Percentiles rank a stretch among this genome's conserved stretches.
These are phyloP conservation scores for Chrysomallon squamiferum DNA, from an alignment of 1,140 invertebrate species.

Conservation along the genomic window DNA sequence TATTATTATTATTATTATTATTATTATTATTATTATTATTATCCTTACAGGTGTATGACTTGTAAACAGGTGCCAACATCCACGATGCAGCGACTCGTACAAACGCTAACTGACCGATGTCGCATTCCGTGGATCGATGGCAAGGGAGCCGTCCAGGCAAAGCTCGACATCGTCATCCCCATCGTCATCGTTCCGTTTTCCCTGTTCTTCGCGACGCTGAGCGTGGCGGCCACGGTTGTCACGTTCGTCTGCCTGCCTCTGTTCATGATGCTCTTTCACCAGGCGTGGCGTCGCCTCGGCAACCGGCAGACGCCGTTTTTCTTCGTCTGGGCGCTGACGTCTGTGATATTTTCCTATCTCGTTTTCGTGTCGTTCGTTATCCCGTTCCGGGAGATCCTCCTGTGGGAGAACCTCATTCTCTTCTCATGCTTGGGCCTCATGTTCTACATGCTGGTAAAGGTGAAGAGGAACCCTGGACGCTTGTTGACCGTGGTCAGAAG, in stretches of 20 bases:
- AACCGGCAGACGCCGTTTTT: conserved; percentile 44
- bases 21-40: not conserved
- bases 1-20: too few relatives aligned
- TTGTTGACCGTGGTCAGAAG: not conserved
- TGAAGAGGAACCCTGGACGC: conserved; percentile 31
- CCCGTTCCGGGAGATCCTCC: conserved; percentile 48
- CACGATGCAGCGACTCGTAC: conserved; percentile 26
- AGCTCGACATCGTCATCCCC: conserved; percentile 46
- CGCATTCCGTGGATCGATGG: conserved; percentile 48
- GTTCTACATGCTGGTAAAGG: conserved; percentile 41
- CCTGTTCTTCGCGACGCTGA: conserved; percentile 42
- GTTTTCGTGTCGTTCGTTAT: conserved; percentile 45
- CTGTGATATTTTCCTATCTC: conserved; percentile 41
- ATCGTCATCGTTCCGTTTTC: conserved; percentile 39
- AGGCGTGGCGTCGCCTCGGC: conserved; percentile 21
- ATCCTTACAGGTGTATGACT: conserved; percentile 33
- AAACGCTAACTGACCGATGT: conserved; percentile 41
- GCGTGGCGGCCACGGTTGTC: conserved; percentile 32
- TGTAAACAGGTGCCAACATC: conserved; percentile 35
- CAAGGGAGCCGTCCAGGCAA: conserved; percentile 43
- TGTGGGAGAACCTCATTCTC: conserved; percentile 52
- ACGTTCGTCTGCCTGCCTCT: conserved; percentile 41
- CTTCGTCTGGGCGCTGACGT: conserved; percentile 49
- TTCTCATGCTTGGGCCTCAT: conserved; percentile 39
- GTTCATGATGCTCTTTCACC: conserved; percentile 45